phyloP scores from a whole-genome alignment of 2,797 vertebrate species.

The Leptatherina wallacei region DNA sequence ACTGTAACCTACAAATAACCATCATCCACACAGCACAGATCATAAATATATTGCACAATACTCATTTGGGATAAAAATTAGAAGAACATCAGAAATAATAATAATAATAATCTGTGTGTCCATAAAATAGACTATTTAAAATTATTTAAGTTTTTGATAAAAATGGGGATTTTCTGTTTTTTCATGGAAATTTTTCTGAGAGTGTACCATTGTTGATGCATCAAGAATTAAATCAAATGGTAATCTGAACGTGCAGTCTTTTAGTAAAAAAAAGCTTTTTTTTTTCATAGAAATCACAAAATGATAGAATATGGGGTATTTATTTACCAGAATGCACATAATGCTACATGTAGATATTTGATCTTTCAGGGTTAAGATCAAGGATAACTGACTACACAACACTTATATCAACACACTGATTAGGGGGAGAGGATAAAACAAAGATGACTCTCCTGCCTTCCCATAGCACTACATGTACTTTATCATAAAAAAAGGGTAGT shows the following conservation, averaged over 20 bases:
- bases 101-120: no score
- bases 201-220: background rate
- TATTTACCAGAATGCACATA: slow-evolving; percentile 11
- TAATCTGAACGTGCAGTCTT: background rate
- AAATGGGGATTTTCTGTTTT: background rate
- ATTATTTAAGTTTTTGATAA: no score
- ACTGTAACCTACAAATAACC: no score
- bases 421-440: slow-evolving; percentile 30
- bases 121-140: no score
- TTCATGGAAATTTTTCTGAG: background rate
- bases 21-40: no score
- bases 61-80: no score
- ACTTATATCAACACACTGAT: slow-evolving; percentile 26
- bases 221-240: background rate
- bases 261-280: background rate
- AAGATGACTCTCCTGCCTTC: slow-evolving; percentile 29
- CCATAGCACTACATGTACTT: slow-evolving; percentile 24
- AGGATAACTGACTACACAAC: slow-evolving; percentile 16
- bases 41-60: no score
- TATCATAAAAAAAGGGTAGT: slow-evolving; percentile 8
- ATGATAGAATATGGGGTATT: background rate
- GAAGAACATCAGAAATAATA: no score
- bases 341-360: slow-evolving; percentile 2
- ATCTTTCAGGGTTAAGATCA: slow-evolving; percentile 35
- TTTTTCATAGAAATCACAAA: background rate